phyloP scores from a whole-genome alignment of 2,797 vertebrate genomes.

The Crocidura indochinensis region DNA sequence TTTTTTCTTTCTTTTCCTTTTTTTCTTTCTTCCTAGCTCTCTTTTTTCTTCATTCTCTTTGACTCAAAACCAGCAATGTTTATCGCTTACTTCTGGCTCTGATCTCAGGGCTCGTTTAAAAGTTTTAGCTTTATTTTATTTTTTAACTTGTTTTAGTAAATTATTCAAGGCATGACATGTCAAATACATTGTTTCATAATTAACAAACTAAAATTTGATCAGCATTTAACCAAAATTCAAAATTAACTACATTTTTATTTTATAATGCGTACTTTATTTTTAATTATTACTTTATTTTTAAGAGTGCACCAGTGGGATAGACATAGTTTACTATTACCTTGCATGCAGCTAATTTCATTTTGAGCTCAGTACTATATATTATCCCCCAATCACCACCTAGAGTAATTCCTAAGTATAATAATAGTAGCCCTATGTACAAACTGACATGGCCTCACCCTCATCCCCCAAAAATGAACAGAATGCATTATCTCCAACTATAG shows the following conservation, averaged over 20 bases:
- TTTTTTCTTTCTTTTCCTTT: too few relatives aligned
- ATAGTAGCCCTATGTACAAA: too few relatives aligned
- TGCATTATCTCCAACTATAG: neutral
- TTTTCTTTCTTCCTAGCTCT: too few relatives aligned
- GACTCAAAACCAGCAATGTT: too few relatives aligned
- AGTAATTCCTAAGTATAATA: too few relatives aligned
- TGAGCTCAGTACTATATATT: too few relatives aligned
- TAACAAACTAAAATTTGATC: neutral
- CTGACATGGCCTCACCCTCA: too few relatives aligned
- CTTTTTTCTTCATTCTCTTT: too few relatives aligned
- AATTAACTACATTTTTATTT: constrained; percentile 20
- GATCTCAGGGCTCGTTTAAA: neutral
- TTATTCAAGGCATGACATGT: neutral
- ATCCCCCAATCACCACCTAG: too few relatives aligned
- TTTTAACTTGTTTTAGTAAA: constrained; percentile 5
- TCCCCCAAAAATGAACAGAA: neutral
- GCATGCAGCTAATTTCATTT: too few relatives aligned
- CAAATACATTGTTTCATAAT: constrained; percentile 10
- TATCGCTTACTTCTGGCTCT: too few relatives aligned
- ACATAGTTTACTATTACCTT: too few relatives aligned
- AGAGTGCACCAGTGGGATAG: neutral
- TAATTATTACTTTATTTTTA: neutral
- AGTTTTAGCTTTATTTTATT: constrained; percentile 20
- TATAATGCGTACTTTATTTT: neutral
- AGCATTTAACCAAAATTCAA: constrained; percentile 21